These are phyloP conservation scores for Machaerirhynchus nigripectus DNA, from an alignment of 2,113 vertebrate species.

Conservation along the genomic window DNA sequence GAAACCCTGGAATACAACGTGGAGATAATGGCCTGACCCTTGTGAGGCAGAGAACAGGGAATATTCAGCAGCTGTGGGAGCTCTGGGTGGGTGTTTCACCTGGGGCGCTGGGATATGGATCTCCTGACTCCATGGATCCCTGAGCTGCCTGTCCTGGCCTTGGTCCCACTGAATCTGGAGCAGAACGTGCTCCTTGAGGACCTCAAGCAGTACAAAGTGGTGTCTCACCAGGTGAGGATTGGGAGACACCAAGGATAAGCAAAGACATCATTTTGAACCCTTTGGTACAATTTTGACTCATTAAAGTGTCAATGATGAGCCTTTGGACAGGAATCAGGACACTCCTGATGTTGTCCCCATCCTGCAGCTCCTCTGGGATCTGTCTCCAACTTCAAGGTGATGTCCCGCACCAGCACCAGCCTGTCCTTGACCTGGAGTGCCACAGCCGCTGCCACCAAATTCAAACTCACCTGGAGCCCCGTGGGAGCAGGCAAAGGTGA, in stretches of 20 bases:
- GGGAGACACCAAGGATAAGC: not conserved
- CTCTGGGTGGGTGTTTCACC: not conserved
- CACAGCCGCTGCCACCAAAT: conserved; percentile 83
- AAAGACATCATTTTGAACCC: not conserved
- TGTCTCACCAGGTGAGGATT: not conserved
- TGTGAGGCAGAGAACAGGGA: not conserved
- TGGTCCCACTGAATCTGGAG: not conserved
- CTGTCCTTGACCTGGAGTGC: conserved; percentile 81
- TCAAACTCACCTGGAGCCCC: conserved; percentile 82
- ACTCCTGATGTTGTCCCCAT: not conserved
- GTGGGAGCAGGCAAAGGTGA: conserved; percentile 9
- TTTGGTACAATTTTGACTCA: not conserved
- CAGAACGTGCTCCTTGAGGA: not conserved
- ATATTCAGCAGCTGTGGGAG: not conserved
- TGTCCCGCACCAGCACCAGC: conserved; percentile 76
- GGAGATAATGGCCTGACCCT: not conserved
- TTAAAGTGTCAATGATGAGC: rapidly evolving
- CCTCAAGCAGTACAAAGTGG: not conserved
- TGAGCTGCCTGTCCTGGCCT: not conserved
- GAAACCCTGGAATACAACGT: not conserved
- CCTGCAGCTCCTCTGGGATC: conserved; percentile 84
- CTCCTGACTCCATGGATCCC: not conserved
- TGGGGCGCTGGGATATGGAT: not conserved
- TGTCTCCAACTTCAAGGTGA: conserved; percentile 84
- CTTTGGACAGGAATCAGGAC: not conserved